Conservation (phyloP, 2,797 vertebrate genomes). For the Diplodus sargus region DNA sequence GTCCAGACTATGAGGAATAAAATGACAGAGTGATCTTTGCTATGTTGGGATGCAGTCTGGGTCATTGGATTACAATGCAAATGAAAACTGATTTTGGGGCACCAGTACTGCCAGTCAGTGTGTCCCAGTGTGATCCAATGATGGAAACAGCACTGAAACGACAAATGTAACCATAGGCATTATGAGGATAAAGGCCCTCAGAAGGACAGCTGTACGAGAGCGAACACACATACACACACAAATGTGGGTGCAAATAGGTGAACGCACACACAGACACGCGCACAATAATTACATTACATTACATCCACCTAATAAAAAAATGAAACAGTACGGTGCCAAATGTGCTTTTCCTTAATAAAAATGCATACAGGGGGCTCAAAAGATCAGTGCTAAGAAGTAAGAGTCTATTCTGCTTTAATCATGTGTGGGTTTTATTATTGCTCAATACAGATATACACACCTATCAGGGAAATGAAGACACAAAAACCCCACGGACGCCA, state of each 20-base stretch:
- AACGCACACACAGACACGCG: slow-evolving; percentile 35
- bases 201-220: slow-evolving; percentile 56
- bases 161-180: slow-evolving; percentile 66
- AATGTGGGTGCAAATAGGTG: slow-evolving; percentile 42
- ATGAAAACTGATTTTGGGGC: slow-evolving; percentile 66
- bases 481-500: slow-evolving; percentile 77
- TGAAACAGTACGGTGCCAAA: slow-evolving; percentile 77
- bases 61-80: slow-evolving; percentile 65
- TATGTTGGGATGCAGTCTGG: slow-evolving; percentile 41
- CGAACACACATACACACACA: slow-evolving; percentile 22
- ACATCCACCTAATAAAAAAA: slow-evolving; percentile 80
- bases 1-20: slow-evolving; percentile 21
- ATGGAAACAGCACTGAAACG: slow-evolving; percentile 63
- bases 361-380: slow-evolving; percentile 85
- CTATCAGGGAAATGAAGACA: slow-evolving; percentile 81
- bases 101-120: slow-evolving; percentile 63
- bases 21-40: slow-evolving; percentile 38
- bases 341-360: slow-evolving; percentile 84
- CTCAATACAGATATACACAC: slow-evolving; percentile 81
- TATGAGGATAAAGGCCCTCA: slow-evolving; percentile 62
- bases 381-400: slow-evolving; percentile 84
- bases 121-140: slow-evolving; percentile 55
- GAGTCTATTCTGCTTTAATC: slow-evolving; percentile 85
- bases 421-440: slow-evolving; percentile 85
- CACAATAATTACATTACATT: slow-evolving; percentile 80